Evolutionary conservation across 2,113 vertebrate genomes (phyloP).

Genomic region (Phylloscopus trochilus): DNA sequence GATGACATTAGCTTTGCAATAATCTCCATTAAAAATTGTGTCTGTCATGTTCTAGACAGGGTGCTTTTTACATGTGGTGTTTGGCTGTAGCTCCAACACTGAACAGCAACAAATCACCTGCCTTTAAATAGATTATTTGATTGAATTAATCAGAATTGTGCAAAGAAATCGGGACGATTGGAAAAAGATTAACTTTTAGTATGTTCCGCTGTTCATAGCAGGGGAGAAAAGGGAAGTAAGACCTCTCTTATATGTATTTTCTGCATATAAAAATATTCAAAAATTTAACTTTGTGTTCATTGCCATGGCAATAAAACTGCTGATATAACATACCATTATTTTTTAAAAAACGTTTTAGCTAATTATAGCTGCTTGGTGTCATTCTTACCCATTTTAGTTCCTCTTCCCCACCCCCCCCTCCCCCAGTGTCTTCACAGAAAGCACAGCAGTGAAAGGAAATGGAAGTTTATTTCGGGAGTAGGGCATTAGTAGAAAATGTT

Average conservation of each 20-base stretch:
- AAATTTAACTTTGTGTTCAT: background rate
- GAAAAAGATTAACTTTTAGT: background rate
- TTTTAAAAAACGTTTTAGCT: background rate
- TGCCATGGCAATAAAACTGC: constrained; percentile 20
- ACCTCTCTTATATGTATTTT: background rate
- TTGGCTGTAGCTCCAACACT: background rate
- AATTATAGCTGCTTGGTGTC: background rate
- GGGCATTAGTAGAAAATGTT: background rate
- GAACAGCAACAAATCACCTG: background rate
- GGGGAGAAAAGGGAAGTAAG: background rate
- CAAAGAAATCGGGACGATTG: background rate
- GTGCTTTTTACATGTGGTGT: background rate
- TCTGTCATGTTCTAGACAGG: background rate
- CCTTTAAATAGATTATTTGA: background rate
- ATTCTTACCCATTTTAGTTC: background rate
- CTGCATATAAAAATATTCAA: background rate
- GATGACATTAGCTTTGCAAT: background rate
- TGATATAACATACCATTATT: background rate
- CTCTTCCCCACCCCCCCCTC: background rate
- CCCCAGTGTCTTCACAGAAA: background rate
- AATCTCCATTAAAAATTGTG: background rate
- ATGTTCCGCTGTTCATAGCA: background rate
- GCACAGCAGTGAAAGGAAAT: background rate
- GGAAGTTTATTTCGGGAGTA: background rate
- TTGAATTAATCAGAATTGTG: background rate